These are phyloP conservation scores for Lypha dubia DNA, from an alignment of 2,888 invertebrate species.

Conservation along the genomic window DNA sequence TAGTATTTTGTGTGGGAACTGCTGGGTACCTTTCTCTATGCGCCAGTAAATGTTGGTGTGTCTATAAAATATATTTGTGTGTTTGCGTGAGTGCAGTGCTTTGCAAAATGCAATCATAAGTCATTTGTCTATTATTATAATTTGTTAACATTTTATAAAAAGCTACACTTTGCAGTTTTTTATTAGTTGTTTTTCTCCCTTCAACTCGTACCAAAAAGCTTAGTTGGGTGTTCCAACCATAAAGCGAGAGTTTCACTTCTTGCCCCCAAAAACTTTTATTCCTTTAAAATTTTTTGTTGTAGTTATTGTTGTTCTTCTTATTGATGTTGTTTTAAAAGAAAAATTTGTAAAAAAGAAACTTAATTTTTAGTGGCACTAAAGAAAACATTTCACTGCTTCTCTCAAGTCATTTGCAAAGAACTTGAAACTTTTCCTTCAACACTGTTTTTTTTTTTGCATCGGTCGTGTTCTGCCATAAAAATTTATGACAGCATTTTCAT, in stretches of 20 bases:
- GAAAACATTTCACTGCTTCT: conserved; percentile 64
- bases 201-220: conserved; percentile 31
- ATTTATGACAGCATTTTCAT: conserved; percentile 67
- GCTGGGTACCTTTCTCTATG: neutral
- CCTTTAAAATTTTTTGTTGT: conserved; percentile 26
- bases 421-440: conserved; percentile 65
- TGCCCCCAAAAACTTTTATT: conserved; percentile 44
- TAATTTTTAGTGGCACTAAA: conserved; percentile 64
- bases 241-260: conserved; percentile 6
- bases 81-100: conserved; percentile 4
- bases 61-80: neutral
- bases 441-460: neutral
- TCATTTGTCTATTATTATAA: conserved; percentile 73
- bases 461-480: conserved; percentile 12
- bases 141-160: conserved; percentile 71
- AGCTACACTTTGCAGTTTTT: conserved; percentile 47
- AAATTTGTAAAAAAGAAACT: conserved; percentile 55
- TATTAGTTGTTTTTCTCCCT: neutral
- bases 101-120: conserved; percentile 72
- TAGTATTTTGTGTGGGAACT: neutral
- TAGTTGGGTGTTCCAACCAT: conserved; percentile 1
- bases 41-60: neutral
- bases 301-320: conserved; percentile 41
- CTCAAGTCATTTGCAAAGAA: conserved; percentile 71
- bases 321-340: conserved; percentile 46